Percentiles rank a stretch among this genome's conserved stretches.
Evolutionary conservation across 2,797 vertebrate genomes (phyloP).

Genomic region (Acestrorhynchus altus): DNA sequence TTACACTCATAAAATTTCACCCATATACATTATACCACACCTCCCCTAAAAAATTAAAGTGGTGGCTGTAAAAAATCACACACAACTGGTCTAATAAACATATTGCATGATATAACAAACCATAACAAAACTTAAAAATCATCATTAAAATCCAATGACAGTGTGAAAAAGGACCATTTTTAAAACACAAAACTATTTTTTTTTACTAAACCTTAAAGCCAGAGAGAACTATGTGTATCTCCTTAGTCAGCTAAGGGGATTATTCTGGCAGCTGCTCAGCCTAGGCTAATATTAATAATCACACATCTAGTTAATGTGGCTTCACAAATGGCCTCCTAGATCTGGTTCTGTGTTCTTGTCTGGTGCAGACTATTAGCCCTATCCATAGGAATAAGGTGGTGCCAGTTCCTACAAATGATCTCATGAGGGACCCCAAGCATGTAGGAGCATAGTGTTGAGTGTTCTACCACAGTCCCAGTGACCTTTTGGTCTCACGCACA

Average conservation of each 20-base stretch:
- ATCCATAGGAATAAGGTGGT: conserved; percentile 18
- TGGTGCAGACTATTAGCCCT: background rate
- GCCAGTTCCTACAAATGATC: background rate
- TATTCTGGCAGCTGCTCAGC: background rate
- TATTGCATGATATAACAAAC: too few relatives aligned
- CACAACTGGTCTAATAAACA: too few relatives aligned
- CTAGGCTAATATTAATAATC: background rate
- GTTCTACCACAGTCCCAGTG: background rate
- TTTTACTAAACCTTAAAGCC: too few relatives aligned
- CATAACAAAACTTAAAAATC: too few relatives aligned
- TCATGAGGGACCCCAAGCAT: conserved; percentile 4
- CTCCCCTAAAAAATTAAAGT: too few relatives aligned
- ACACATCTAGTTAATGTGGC: conserved; percentile 9
- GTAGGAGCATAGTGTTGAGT: conserved; percentile 1
- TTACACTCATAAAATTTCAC: too few relatives aligned
- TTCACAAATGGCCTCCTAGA: conserved; percentile 16
- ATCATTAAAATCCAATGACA: too few relatives aligned
- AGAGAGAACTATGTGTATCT: too few relatives aligned
- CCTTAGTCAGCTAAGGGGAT: conserved; percentile 15
- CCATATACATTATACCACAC: too few relatives aligned
- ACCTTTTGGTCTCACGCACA: conserved; percentile 26
- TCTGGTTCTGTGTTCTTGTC: conserved; percentile 11
- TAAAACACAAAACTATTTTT: too few relatives aligned
- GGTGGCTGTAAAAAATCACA: too few relatives aligned
- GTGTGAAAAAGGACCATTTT: too few relatives aligned